phyloP scores from a whole-genome alignment of 2,888 invertebrate genomes.

The Lasioglossum leucozonium region DNA sequence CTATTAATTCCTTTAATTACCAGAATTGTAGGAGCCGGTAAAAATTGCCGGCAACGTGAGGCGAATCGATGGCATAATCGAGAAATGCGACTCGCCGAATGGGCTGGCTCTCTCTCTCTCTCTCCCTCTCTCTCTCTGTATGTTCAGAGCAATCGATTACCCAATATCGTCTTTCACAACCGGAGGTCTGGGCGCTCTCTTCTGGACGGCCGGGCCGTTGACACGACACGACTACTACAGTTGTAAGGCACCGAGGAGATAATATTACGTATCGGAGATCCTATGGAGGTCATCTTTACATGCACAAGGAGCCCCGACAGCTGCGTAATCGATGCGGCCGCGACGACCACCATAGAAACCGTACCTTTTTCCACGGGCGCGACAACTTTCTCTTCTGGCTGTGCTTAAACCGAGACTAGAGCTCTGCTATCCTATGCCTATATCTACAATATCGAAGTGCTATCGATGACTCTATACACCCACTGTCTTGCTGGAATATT shows the following conservation, averaged over 20 bases:
- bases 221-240: slow-evolving; percentile 61
- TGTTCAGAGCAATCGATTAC: slow-evolving; percentile 62
- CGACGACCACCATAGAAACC: slow-evolving; percentile 37
- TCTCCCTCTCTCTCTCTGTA: too few relatives aligned
- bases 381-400: slow-evolving; percentile 52
- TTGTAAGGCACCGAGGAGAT: slow-evolving; percentile 62
- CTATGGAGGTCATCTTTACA: slow-evolving; percentile 66
- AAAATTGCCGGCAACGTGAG: slow-evolving; percentile 20
- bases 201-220: slow-evolving; percentile 62
- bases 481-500: background rate
- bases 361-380: slow-evolving; percentile 47
- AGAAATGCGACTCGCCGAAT: slow-evolving; percentile 4
- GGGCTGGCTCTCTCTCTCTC: too few relatives aligned
- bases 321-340: slow-evolving; percentile 56
- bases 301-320: slow-evolving; percentile 53
- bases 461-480: background rate
- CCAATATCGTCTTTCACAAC: slow-evolving; percentile 69
- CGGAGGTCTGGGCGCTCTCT: slow-evolving; percentile 32
- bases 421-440: background rate
- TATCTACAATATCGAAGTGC: background rate
- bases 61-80: slow-evolving; percentile 17
- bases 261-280: slow-evolving; percentile 65
- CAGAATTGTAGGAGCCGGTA: background rate
- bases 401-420: background rate
- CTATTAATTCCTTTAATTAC: slow-evolving; percentile 22